These are phyloP conservation scores for Elmis aenea DNA, from an alignment of 2,888 invertebrate genomes.

Conservation along the genomic window DNA sequence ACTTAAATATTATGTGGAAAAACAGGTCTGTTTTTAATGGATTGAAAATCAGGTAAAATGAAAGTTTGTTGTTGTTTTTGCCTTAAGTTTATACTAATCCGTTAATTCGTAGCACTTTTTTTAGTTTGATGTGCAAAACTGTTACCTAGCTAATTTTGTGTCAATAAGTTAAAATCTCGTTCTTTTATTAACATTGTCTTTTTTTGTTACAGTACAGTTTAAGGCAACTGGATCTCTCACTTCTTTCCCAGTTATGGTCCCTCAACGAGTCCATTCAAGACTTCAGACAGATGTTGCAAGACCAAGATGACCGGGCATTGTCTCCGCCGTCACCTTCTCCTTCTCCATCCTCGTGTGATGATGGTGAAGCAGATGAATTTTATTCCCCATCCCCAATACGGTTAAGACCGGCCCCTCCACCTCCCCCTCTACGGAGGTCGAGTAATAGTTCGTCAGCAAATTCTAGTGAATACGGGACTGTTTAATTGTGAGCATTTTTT, in stretches of 20 bases:
- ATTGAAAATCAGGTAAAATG: too few species aligned
- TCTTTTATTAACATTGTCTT: slow-evolving; percentile 8
- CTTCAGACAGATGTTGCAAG: slow-evolving; percentile 67
- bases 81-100: too few species aligned
- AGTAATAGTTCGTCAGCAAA: slow-evolving; percentile 36
- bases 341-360: slow-evolving; percentile 51
- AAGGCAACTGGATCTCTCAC: slow-evolving; percentile 81
- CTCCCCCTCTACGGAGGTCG: slow-evolving; percentile 45
- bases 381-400: slow-evolving; percentile 39
- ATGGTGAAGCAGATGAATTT: slow-evolving; percentile 36
- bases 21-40: too few species aligned
- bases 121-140: too few species aligned
- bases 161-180: background rate
- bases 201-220: slow-evolving; percentile 71
- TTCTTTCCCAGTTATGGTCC: slow-evolving; percentile 87
- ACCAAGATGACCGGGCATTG: slow-evolving; percentile 45
- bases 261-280: slow-evolving; percentile 90
- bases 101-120: too few species aligned
- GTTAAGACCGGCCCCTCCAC: slow-evolving; percentile 46
- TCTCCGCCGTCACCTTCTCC: slow-evolving; percentile 53
- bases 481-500: slow-evolving; percentile 4
- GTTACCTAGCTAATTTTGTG: too few species aligned
- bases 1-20: too few species aligned
- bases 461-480: slow-evolving; percentile 33
- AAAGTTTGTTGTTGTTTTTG: too few species aligned